A percentile compares a stretch with the other conserved stretches of the same genome.
Evolutionary conservation across 1,140 invertebrate genomes (phyloP).

Genomic region (Bombus impatiens): DNA sequence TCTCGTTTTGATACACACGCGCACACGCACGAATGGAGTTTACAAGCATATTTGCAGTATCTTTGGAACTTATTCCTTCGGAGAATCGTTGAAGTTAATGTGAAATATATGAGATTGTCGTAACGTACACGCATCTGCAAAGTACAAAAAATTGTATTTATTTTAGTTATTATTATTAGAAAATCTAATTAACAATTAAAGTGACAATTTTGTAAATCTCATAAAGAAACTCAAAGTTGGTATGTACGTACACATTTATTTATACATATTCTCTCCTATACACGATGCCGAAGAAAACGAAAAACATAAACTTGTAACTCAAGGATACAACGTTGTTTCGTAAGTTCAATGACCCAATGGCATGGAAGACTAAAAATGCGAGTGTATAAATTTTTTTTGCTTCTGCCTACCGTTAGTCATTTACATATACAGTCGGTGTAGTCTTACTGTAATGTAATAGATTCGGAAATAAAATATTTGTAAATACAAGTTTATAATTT

Average conservation of each 20-base stretch:
- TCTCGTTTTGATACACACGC: slow-evolving; percentile 7
- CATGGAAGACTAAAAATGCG: slow-evolving; percentile 7
- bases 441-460: no score
- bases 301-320: background rate
- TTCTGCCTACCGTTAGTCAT: background rate
- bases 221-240: no score
- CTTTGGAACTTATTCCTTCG: background rate
- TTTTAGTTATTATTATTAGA: background rate
- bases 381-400: background rate
- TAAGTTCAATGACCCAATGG: slow-evolving; percentile 5
- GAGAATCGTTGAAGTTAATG: background rate
- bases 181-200: background rate
- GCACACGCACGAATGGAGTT: background rate
- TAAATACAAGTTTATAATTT: no score
- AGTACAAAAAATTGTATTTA: background rate
- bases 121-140: background rate
- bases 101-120: background rate
- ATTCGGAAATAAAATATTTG: no score
- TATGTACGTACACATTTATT: background rate
- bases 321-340: slow-evolving; percentile 3
- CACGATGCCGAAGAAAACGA: background rate
- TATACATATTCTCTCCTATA: background rate
- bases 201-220: background rate
- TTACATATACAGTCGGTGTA: background rate
- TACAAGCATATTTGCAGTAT: slow-evolving; percentile 4